Evolutionary conservation across 2,797 vertebrate genomes (phyloP), one percentile per base, ranked within the genome.

Genomic region (Epinephelus awoara): DNA sequence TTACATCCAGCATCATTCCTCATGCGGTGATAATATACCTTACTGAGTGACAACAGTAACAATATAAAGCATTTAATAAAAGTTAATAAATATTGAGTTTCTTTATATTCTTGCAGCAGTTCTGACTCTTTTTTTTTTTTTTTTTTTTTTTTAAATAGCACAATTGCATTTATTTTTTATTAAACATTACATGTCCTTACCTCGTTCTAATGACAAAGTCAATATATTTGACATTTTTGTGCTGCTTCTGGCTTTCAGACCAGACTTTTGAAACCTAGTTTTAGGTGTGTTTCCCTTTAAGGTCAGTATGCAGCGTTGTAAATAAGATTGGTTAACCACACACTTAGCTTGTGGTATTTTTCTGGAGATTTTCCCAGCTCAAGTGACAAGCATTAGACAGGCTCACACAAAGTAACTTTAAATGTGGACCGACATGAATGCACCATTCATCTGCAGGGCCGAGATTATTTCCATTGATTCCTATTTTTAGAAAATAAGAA

Each of bases 331-430:
- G 79, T 87, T 52, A 67, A 75, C 75, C 77, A 59, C 73, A 67
- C 54, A 68, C 54, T 86, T 58, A n/a, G n/a, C 34, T 56, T 1
- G 50, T 75, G 74, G 66, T 80, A 34, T 72, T 85, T 85, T 61
- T 46, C 61, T 62, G 54, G 71, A 75, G 65, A 57, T 80, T 88
- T 83, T 74, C 62, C 66, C 72, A 34, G 67, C 75, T 91, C 71
- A 79, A 79, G 61, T 74, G 70, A 83, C 47, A 62, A 49, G 72
- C 27, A 80, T 89, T 72, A 79, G 50, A 62, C 63, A 29, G 38
- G 40, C 62, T 74, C 29, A 50, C 23, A 55, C 38, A 68, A 62
- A 75, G 38, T 52, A 46, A 73, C 44, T 44, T 14, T 58, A 50
- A 73, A 79, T 62, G 51, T 52, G 54, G 17, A 59, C 38, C 21